Conservation (phyloP, 2,113 vertebrate species). For the Gallinago media region DNA sequence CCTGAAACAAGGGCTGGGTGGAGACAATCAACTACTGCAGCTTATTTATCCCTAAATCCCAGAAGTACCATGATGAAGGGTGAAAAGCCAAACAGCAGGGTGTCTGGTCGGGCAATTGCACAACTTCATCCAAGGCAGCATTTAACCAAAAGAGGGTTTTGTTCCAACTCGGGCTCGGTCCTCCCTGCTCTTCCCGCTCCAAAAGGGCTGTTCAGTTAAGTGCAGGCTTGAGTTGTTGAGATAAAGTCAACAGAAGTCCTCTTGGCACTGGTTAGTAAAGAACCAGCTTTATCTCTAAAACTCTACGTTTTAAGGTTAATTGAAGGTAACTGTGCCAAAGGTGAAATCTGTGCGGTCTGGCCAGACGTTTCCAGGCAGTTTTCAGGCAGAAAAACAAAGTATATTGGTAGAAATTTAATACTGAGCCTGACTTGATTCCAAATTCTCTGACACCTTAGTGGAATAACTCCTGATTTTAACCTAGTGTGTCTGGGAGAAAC, state of each 20-base stretch:
- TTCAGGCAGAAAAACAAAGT: background rate
- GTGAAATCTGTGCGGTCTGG: background rate
- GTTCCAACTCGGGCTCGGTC: accelerated
- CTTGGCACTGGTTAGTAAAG: background rate
- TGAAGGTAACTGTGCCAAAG: background rate
- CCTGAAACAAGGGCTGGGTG: background rate
- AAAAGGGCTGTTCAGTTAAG: background rate
- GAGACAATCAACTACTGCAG: background rate
- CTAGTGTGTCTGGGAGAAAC: background rate
- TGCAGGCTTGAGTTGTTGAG: background rate
- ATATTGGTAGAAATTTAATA: background rate
- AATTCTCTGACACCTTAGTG: background rate
- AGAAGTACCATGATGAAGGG: background rate
- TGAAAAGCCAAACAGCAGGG: background rate
- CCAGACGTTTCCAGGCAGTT: background rate
- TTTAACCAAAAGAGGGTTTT: background rate
- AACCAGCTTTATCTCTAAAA: background rate
- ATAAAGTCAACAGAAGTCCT: background rate
- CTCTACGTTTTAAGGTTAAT: background rate
- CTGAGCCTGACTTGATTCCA: background rate
- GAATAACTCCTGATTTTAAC: background rate
- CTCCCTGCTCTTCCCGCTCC: background rate
- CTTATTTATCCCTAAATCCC: background rate
- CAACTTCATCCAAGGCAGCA: background rate
- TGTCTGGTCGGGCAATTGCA: background rate